phyloP scores from a whole-genome alignment of 1,140 invertebrate species.

The Choristoneura fumiferana region DNA sequence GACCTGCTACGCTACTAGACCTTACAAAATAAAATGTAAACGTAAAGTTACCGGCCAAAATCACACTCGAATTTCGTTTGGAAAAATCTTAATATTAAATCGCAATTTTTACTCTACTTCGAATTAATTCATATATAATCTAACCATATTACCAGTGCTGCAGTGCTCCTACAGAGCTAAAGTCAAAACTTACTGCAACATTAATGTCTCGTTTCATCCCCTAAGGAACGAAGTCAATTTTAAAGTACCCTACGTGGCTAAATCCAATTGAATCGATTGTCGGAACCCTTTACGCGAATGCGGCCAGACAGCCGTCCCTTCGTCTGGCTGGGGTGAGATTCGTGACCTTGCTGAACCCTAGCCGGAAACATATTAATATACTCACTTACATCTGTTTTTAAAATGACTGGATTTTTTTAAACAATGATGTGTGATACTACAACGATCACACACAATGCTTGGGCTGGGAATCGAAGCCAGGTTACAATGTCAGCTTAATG shows the following conservation, averaged over 20 bases:
- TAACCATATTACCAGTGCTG: neutral
- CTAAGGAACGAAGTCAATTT: conserved; percentile 1
- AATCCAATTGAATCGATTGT: conserved; percentile 42
- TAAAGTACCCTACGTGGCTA: conserved; percentile 5
- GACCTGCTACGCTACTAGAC: no score
- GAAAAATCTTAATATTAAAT: no score
- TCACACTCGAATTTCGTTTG: no score
- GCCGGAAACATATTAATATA: conserved; percentile 20
- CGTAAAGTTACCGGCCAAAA: no score
- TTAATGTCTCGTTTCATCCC: no score
- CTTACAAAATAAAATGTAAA: no score
- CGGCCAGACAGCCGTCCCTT: conserved; percentile 49
- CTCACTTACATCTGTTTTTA: neutral
- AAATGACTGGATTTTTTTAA: no score
- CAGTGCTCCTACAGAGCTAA: neutral
- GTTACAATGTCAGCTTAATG: no score
- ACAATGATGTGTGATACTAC: no score
- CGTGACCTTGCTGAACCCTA: conserved; percentile 62
- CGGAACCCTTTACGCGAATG: conserved; percentile 25
- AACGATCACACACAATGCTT: neutral
- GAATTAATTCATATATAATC: neutral
- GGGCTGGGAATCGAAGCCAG: no score
- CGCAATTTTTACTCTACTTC: neutral
- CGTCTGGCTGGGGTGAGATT: conserved; percentile 57
- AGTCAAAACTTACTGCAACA: no score